A percentile compares a stretch with the other conserved stretches of the same genome.
Evolutionary conservation across 2,888 invertebrate genomes (phyloP).

Genomic region (Ischnus inquisitorius): DNA sequence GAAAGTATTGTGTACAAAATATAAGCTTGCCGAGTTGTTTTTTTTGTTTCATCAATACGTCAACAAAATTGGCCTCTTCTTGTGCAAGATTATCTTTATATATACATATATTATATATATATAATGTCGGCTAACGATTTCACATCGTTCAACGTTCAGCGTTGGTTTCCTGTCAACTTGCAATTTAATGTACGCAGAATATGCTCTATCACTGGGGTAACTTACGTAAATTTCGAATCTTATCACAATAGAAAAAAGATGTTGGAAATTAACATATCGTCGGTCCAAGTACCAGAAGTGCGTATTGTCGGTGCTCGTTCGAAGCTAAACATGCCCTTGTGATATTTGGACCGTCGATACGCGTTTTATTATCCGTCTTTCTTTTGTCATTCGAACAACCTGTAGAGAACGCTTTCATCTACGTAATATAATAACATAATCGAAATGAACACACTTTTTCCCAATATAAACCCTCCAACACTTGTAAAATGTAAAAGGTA

Average conservation of each 20-base stretch:
- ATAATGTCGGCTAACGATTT: conserved; percentile 69
- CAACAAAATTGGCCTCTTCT: conserved; percentile 70
- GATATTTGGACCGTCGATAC: conserved; percentile 3
- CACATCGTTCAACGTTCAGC: conserved; percentile 30
- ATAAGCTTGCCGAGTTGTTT: conserved; percentile 70
- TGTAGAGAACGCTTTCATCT: conserved; percentile 13
- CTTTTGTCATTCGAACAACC: conserved; percentile 14
- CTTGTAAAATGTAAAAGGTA: conserved; percentile 69
- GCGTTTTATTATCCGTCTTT: conserved; percentile 16
- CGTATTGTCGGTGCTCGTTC: neutral
- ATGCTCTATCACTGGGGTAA: conserved; percentile 75
- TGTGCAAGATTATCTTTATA: conserved; percentile 48
- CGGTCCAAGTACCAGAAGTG: conserved; percentile 2
- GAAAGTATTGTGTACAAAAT: conserved; percentile 77
- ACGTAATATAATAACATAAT: conserved; percentile 3
- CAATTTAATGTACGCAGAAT: conserved; percentile 66
- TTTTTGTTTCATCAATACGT: conserved; percentile 54
- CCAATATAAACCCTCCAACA: conserved; percentile 51
- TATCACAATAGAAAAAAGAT: conserved; percentile 65
- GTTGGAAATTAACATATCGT: conserved; percentile 1
- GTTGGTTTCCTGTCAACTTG: neutral
- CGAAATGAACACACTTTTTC: conserved; percentile 26
- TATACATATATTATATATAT: conserved; percentile 64
- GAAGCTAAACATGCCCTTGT: neutral
- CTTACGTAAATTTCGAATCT: conserved; percentile 73